These are phyloP conservation scores for Rhinolophus ferrumequinum DNA, from an alignment of 2,113 vertebrate genomes.

Conservation along the genomic window DNA sequence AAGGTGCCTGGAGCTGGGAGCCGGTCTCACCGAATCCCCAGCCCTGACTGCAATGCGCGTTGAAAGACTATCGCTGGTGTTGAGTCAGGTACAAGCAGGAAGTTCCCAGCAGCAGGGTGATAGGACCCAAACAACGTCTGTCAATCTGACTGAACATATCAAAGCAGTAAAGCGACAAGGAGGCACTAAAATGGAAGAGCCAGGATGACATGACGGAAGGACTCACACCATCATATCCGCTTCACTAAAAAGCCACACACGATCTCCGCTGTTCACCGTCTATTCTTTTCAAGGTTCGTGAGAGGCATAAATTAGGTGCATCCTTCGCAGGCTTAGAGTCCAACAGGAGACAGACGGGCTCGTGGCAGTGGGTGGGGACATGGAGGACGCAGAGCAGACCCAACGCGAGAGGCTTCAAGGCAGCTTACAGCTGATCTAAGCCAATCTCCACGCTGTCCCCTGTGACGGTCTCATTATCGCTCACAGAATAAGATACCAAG, in stretches of 20 bases:
- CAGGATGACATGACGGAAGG: background rate
- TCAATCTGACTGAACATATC: background rate
- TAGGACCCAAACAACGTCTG: rapidly evolving
- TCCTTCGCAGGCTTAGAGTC: background rate
- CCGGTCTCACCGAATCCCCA: background rate
- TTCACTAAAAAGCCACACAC: background rate
- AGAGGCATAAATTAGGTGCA: background rate
- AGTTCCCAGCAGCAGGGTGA: background rate
- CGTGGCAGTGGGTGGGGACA: no score
- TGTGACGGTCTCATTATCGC: background rate
- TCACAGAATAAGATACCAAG: background rate
- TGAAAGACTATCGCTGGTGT: background rate
- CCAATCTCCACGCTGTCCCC: background rate
- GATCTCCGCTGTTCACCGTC: background rate
- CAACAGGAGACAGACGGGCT: background rate
- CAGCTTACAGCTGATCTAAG: background rate
- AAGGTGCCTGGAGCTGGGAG: background rate
- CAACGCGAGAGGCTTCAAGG: background rate
- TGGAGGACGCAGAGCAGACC: background rate
- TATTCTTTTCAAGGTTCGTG: background rate
- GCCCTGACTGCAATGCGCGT: background rate
- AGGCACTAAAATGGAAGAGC: background rate
- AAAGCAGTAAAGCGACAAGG: background rate
- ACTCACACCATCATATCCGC: background rate
- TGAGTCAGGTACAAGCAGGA: background rate